Evolutionary conservation across 2,888 invertebrate species (phyloP).

Genomic region (Creontiades dilutus): DNA sequence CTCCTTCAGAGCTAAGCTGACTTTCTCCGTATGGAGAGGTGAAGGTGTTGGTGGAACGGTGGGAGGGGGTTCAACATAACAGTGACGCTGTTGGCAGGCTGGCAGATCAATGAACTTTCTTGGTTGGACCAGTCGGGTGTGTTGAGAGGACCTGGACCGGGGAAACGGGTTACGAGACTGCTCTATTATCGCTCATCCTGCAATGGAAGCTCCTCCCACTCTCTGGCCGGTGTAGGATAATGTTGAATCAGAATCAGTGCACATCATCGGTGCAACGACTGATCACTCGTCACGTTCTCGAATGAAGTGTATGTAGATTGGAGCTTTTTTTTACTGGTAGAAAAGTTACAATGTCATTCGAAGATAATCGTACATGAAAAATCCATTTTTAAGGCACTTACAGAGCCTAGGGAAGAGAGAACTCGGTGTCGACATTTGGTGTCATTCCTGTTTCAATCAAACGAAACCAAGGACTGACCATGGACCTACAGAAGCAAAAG

Average conservation of each 20-base stretch:
- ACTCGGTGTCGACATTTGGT: too few species aligned
- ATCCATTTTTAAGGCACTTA: too few species aligned
- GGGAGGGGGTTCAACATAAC: background rate
- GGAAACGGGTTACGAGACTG: background rate
- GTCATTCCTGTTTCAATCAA: too few species aligned
- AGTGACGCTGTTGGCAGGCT: background rate
- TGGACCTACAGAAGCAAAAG: too few species aligned
- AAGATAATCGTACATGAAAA: too few species aligned
- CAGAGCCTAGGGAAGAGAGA: too few species aligned
- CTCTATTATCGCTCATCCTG: background rate
- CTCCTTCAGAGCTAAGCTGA: background rate
- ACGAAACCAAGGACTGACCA: too few species aligned
- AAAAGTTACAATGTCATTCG: too few species aligned
- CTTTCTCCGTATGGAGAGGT: background rate
- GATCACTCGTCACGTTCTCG: too few species aligned
- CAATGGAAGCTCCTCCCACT: background rate
- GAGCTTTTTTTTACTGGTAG: too few species aligned
- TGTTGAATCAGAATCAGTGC: background rate
- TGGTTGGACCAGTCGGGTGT: background rate
- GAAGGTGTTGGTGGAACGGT: background rate
- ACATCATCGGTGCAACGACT: background rate
- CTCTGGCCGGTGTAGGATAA: background rate
- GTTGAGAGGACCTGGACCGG: background rate
- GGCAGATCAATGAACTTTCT: conserved; percentile 59
- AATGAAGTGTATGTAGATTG: too few species aligned